Evolutionary conservation across 2,888 invertebrate genomes (phyloP).

Genomic region (Lysandra bellargus): DNA sequence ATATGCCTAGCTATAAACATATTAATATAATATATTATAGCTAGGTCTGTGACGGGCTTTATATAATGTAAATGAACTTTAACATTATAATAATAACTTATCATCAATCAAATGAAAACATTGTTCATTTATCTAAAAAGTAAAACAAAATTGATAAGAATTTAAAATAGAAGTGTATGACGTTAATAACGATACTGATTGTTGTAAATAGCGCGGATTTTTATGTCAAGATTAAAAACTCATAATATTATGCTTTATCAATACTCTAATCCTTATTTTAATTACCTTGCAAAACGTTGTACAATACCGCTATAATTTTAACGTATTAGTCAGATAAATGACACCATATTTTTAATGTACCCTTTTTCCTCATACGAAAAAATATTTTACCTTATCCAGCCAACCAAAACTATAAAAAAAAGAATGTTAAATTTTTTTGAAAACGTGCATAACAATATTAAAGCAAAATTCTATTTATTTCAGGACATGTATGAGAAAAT

Average conservation of each 20-base stretch:
- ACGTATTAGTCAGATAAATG: background rate
- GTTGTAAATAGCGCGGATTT: background rate
- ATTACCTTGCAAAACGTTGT: background rate
- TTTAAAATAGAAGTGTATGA: conserved; percentile 3
- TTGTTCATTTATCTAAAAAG: conserved; percentile 37
- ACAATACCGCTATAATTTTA: background rate
- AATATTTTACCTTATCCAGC: too few species aligned
- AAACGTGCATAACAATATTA: too few species aligned
- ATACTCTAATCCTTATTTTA: background rate
- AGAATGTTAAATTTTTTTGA: too few species aligned
- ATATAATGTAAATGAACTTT: background rate
- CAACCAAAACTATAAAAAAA: too few species aligned
- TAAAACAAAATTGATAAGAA: background rate
- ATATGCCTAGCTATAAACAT: too few species aligned
- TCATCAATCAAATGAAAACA: conserved; percentile 7
- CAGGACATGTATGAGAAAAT: conserved; percentile 99
- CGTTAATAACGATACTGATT: conserved; percentile 2
- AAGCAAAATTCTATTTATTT: conserved; percentile 42
- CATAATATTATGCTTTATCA: background rate
- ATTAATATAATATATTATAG: too few species aligned
- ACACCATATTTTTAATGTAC: background rate
- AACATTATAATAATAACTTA: background rate
- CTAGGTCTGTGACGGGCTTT: too few species aligned
- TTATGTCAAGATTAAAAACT: background rate
- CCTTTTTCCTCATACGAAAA: too few species aligned